Percentiles rank a stretch among this genome's conserved stretches.
These are phyloP conservation scores for Morphnarchus princeps DNA, from an alignment of 2,113 vertebrate genomes.

Conservation along the genomic window DNA sequence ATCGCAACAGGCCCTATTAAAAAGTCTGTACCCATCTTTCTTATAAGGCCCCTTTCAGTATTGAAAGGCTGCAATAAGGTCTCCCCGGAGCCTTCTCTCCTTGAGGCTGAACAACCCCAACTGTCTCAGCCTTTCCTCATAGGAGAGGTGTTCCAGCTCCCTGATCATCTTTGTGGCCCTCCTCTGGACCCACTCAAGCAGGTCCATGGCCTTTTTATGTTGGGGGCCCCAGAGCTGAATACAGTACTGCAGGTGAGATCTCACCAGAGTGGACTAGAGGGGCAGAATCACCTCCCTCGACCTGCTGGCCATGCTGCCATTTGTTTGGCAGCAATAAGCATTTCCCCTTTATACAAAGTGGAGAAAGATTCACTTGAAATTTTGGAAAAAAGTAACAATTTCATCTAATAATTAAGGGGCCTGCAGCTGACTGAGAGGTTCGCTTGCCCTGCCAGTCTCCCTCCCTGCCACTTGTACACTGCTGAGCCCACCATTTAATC, in stretches of 20 bases:
- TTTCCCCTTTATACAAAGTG: neutral
- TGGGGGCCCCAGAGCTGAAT: neutral
- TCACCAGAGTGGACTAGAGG: neutral
- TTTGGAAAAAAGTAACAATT: constrained; percentile 6
- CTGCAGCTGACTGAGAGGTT: neutral
- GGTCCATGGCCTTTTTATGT: neutral
- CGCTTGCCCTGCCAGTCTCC: neutral
- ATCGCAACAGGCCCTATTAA: neutral
- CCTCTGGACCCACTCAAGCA: neutral
- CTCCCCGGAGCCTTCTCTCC: neutral
- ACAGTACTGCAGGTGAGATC: neutral
- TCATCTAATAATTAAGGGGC: neutral
- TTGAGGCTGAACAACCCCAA: neutral
- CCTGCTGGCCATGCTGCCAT: neutral
- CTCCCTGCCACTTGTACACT: neutral
- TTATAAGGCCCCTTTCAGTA: neutral
- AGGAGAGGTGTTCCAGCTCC: neutral
- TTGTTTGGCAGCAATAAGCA: neutral
- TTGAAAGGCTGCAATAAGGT: neutral
- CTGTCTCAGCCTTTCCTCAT: neutral
- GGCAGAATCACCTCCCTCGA: neutral
- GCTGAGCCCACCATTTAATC: neutral
- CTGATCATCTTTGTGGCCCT: neutral
- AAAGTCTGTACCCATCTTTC: neutral
- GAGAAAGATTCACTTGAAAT: neutral